phyloP scores from a whole-genome alignment of 2,113 vertebrate genomes.

The Aviceda subcristata region DNA sequence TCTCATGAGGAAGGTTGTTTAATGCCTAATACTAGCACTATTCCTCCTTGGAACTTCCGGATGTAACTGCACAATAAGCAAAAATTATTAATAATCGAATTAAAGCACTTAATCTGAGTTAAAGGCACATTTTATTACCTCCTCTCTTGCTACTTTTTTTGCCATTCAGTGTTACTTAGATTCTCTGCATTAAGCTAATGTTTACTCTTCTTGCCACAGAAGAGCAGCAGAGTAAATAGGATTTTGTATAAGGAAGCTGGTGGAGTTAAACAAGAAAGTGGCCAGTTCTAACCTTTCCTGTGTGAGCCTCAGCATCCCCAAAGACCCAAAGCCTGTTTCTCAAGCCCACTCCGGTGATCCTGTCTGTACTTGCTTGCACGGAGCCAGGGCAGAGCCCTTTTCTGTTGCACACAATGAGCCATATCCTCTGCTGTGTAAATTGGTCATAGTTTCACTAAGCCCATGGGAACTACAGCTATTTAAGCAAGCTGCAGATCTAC shows the following conservation, averaged over 20 bases:
- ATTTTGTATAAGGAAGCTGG: constrained; percentile 22
- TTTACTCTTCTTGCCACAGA: constrained; percentile 55
- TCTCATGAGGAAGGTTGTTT: background rate
- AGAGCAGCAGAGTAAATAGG: constrained; percentile 59
- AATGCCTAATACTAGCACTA: background rate
- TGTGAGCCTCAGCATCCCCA: background rate
- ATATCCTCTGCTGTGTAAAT: background rate
- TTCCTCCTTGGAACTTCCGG: background rate
- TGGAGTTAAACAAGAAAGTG: constrained; percentile 51
- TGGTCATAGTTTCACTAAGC: background rate
- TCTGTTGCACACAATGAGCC: background rate
- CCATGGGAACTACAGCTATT: background rate
- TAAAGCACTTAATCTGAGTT: background rate
- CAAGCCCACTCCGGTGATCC: background rate
- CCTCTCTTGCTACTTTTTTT: background rate
- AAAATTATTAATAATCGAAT: background rate
- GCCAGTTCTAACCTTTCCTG: constrained; percentile 32
- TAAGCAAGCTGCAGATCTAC: background rate
- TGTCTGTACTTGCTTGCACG: background rate
- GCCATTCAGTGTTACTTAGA: constrained; percentile 10
- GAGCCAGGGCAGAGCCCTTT: background rate
- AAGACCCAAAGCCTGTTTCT: background rate
- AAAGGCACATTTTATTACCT: constrained; percentile 12
- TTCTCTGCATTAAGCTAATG: constrained; percentile 62
- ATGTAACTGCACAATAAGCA: background rate